Percentiles rank a stretch among this genome's conserved stretches.
Evolutionary conservation across 2,888 invertebrate genomes (phyloP).

Genomic region (Nephrotoma guestfalica): DNA sequence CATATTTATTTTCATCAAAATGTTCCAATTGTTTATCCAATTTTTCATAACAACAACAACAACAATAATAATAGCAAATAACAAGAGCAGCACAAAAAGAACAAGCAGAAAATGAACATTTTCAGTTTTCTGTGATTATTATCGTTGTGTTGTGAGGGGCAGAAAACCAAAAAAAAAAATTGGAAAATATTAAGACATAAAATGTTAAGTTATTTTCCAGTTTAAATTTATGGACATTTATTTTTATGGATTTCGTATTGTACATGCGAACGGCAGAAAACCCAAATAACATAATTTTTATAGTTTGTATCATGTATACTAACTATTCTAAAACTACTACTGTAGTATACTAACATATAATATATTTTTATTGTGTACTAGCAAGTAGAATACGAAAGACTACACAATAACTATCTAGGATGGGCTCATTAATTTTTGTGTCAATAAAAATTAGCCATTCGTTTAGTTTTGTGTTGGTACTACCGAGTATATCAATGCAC

Average conservation of each 20-base stretch:
- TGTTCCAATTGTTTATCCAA: neutral
- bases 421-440: neutral
- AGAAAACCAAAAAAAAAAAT: neutral
- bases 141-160: neutral
- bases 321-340: neutral
- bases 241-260: neutral
- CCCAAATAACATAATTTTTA: neutral
- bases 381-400: neutral
- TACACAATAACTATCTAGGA: neutral
- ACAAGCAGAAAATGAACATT: neutral
- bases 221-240: neutral
- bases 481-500: neutral
- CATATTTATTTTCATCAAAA: too few species aligned
- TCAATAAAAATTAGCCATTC: neutral
- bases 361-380: neutral
- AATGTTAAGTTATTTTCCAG: neutral
- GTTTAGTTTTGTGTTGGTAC: neutral
- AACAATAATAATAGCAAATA: neutral
- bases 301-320: neutral
- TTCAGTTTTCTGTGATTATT: neutral
- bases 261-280: neutral
- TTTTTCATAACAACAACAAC: neutral
- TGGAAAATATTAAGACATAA: neutral
- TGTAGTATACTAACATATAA: neutral
- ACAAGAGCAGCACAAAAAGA: neutral